Evolutionary conservation across 1,140 invertebrate genomes (phyloP).

Genomic region (Tetramorium simillimum): DNA sequence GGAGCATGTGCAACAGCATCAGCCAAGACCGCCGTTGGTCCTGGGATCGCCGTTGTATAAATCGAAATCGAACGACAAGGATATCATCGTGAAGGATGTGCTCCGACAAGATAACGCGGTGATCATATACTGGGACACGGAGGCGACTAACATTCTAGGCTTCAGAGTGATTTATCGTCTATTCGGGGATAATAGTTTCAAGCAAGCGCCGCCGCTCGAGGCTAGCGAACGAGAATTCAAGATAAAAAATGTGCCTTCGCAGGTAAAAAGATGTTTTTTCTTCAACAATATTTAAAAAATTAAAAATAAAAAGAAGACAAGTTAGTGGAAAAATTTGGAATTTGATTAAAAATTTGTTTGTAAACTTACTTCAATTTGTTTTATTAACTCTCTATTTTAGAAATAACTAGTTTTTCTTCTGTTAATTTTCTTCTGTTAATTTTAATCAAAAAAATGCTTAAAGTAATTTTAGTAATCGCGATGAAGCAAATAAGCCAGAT

Average conservation of each 20-base stretch:
- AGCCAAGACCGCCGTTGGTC: conserved; percentile 89
- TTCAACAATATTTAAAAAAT: not conserved
- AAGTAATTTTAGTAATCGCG: not conserved
- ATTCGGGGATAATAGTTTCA: conserved; percentile 96
- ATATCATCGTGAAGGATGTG: conserved; percentile 94
- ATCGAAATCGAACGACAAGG: conserved; percentile 88
- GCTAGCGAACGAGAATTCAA: conserved; percentile 95
- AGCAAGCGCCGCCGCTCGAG: conserved; percentile 94
- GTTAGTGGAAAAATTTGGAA: not conserved
- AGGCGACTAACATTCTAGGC: conserved; percentile 93
- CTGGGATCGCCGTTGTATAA: conserved; percentile 89
- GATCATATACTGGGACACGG: conserved; percentile 96
- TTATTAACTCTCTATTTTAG: not conserved
- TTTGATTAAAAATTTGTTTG: not conserved
- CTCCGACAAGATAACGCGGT: conserved; percentile 94
- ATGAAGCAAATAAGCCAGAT: not conserved
- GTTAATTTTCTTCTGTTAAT: not conserved
- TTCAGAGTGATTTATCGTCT: conserved; percentile 95
- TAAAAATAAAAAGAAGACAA: not conserved
- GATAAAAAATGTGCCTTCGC: conserved; percentile 95
- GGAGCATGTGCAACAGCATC: conserved; percentile 78
- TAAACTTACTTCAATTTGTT: not conserved
- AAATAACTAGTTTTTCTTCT: not conserved
- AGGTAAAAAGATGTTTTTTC: conserved; percentile 85
- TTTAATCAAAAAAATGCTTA: not conserved